Conservation (phyloP, 2,888 invertebrate genomes). For the Drosophila rubida region DNA sequence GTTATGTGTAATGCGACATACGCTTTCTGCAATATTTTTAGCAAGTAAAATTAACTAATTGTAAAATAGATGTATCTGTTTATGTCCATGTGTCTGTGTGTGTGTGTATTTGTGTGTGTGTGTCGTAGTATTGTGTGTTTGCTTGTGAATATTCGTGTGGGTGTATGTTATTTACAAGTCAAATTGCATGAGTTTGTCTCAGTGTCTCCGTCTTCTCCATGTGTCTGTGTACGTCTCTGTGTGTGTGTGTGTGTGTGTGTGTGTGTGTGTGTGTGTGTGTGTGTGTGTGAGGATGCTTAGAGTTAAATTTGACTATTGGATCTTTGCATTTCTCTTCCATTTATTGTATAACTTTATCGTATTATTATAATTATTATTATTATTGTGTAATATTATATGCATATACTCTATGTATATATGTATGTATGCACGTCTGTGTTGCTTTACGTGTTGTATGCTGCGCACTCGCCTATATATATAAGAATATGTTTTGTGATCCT, state of each 20-base stretch:
- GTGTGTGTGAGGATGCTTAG: slow-evolving; percentile 35
- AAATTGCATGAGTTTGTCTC: slow-evolving; percentile 29
- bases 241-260: slow-evolving; percentile 10
- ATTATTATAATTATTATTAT: slow-evolving; percentile 23
- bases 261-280: slow-evolving; percentile 20
- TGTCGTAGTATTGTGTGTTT: slow-evolving; percentile 8
- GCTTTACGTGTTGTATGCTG: slow-evolving; percentile 35
- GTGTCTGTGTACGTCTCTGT: slow-evolving; percentile 10
- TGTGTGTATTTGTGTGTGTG: slow-evolving; percentile 29
- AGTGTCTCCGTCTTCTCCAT: no score
- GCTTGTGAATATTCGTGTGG: slow-evolving; percentile 12
- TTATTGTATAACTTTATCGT: slow-evolving; percentile 44
- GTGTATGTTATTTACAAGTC: slow-evolving; percentile 61
- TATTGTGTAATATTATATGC: slow-evolving; percentile 23
- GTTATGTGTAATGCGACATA: slow-evolving; percentile 59
- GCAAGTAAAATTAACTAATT: slow-evolving; percentile 70
- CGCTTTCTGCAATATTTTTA: slow-evolving; percentile 46
- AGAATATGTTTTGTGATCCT: slow-evolving; percentile 56
- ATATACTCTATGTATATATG: slow-evolving; percentile 35
- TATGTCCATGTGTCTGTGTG: slow-evolving; percentile 30
- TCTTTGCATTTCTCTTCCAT: slow-evolving; percentile 38
- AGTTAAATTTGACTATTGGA: slow-evolving; percentile 57
- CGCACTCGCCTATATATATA: slow-evolving; percentile 40
- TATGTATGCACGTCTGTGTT: slow-evolving; percentile 17
- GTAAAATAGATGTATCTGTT: slow-evolving; percentile 58